A percentile compares a stretch with the other conserved stretches of the same genome.
Evolutionary conservation across 2,113 vertebrate species (phyloP).

Genomic region (Tautogolabrus adspersus): DNA sequence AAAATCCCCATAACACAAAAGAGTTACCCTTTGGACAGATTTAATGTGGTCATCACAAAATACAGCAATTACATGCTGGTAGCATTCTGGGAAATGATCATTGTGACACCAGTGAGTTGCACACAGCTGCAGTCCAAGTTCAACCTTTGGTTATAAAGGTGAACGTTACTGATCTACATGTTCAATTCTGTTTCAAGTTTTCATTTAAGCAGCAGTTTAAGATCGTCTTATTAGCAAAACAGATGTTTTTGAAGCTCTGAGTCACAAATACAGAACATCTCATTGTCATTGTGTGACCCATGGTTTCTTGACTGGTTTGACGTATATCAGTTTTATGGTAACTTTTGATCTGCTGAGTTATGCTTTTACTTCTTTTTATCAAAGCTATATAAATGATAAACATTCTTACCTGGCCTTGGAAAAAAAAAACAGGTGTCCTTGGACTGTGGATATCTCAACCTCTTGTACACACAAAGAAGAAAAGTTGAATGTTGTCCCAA

Average conservation of each 20-base stretch:
- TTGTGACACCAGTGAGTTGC: too few relatives aligned
- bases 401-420: slow-evolving; percentile 20
- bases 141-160: too few relatives aligned
- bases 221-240: background rate
- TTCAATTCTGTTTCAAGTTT: background rate
- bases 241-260: slow-evolving; percentile 17
- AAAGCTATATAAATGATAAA: background rate
- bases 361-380: too few relatives aligned
- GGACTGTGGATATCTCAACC: background rate
- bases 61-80: too few relatives aligned
- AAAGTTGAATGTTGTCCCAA: background rate
- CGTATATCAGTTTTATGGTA: background rate
- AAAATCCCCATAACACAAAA: too few relatives aligned
- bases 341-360: background rate
- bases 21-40: too few relatives aligned
- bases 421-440: background rate
- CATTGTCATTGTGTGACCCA: slow-evolving; percentile 16
- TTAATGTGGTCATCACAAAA: too few relatives aligned
- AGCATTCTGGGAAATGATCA: too few relatives aligned
- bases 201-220: background rate
- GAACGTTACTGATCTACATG: background rate
- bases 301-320: background rate
- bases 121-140: too few relatives aligned
- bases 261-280: slow-evolving; percentile 10
- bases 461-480: slow-evolving; percentile 1